These are phyloP conservation scores for Macrostomum lignano DNA, from an alignment of 1,140 invertebrate genomes.

Conservation along the genomic window DNA sequence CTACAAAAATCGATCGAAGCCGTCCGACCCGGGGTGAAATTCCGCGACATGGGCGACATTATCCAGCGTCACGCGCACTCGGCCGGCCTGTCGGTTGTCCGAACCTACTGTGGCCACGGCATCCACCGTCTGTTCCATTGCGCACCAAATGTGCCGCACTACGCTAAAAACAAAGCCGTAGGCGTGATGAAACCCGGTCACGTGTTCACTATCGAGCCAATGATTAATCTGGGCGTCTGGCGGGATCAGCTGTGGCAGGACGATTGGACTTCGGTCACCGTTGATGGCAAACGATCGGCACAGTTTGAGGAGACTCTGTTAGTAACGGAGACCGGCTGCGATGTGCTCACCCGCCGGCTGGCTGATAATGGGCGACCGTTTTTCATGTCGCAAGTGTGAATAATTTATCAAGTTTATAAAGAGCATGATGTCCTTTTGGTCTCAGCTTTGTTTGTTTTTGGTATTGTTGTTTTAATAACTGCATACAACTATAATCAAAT, in stretches of 20 bases:
- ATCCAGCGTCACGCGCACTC: conserved; percentile 88
- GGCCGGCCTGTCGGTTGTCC: conserved; percentile 73
- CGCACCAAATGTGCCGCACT: conserved; percentile 89
- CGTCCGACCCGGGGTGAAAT: conserved; percentile 69
- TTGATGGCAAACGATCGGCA: conserved; percentile 69
- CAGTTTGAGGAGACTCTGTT: conserved; percentile 94
- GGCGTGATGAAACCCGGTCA: conserved; percentile 93
- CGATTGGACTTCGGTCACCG: conserved; percentile 86
- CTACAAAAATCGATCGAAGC: conserved; percentile 60
- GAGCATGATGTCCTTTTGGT: too few species aligned
- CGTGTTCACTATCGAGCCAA: conserved; percentile 86
- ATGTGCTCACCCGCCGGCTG: conserved; percentile 53
- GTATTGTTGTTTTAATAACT: too few species aligned
- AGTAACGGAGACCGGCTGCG: conserved; percentile 77
- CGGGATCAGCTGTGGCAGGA: conserved; percentile 59
- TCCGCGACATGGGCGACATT: conserved; percentile 80
- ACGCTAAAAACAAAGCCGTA: conserved; percentile 90
- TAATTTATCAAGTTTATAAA: too few species aligned
- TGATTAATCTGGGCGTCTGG: conserved; percentile 45
- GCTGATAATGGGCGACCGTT: not conserved
- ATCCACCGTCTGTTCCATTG: conserved; percentile 90
- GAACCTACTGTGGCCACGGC: conserved; percentile 89
- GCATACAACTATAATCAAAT: too few species aligned
- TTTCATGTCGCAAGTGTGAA: too few species aligned
- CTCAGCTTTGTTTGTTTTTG: too few species aligned